phyloP scores from a whole-genome alignment of 2,888 invertebrate species.

The Drosophila prostipennis region DNA sequence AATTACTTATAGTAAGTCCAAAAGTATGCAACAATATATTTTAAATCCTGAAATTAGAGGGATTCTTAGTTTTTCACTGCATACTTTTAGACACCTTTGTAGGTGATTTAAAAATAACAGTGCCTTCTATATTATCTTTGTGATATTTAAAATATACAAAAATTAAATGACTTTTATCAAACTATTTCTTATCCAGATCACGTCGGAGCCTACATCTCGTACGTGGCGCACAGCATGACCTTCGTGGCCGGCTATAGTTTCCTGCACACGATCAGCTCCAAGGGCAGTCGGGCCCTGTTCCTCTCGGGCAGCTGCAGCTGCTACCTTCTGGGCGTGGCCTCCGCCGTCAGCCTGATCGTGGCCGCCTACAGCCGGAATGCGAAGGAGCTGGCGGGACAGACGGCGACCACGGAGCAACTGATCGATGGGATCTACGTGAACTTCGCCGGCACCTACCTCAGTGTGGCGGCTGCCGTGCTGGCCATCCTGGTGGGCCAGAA shows the following conservation, averaged over 20 bases:
- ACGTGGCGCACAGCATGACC: constrained; percentile 80
- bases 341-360: constrained; percentile 77
- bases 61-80: too few relatives aligned
- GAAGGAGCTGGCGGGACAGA: constrained; percentile 37
- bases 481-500: constrained; percentile 72
- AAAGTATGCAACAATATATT: too few relatives aligned
- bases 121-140: too few relatives aligned
- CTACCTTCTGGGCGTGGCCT: constrained; percentile 79
- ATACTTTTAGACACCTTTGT: too few relatives aligned
- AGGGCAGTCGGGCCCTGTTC: constrained; percentile 71
- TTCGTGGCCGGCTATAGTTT: constrained; percentile 79
- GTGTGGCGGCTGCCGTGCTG: constrained; percentile 61
- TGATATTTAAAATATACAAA: too few relatives aligned
- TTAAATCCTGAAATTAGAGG: too few relatives aligned
- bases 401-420: constrained; percentile 51
- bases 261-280: constrained; percentile 77
- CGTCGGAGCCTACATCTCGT: constrained; percentile 80
- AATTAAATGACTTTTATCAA: too few relatives aligned
- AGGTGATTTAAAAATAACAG: too few relatives aligned
- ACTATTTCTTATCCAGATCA: constrained; percentile 61
- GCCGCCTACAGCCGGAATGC: constrained; percentile 65
- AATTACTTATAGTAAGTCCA: too few relatives aligned
- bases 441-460: constrained; percentile 78
- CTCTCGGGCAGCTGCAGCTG: constrained; percentile 74
- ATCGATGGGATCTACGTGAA: constrained; percentile 77